Base-by-base conservation (phyloP, 1,140 invertebrate genomes). In the Drosophila saltans region DNA sequence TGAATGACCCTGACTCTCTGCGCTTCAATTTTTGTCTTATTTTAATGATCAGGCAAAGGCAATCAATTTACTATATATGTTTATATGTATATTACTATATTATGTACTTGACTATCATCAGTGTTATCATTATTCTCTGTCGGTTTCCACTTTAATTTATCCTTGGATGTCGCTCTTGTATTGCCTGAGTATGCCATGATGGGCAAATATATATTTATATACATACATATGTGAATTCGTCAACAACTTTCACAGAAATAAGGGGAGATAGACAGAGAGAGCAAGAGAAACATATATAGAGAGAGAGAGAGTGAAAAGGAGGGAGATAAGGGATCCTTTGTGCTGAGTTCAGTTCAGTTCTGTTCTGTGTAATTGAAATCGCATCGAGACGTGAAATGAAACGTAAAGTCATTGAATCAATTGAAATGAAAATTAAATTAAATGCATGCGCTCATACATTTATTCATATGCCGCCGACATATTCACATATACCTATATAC, bases 341-440 rank as follows among this genome's bases (percentile, higher is more conserved):
- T 43, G 43, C 26, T 41, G 16, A 48, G 41, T 48, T 55, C 45
- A 60, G 67, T 48, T 52, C 45, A 57, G 52, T 52, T 39, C 66
- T 40, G 69, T 63, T 33, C 65, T 60, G 52, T 62, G 80, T 88
- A 88, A 89, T 89, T 89, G 84, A 89, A 89, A 89, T 89, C 84
- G 80, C 85, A 89, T 84, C 69, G 80, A 84, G 78, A 89, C 85
- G 80, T 89, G 80, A 89, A 89, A 89, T 89, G 84, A 89, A 89
- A 89, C 84, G 84, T 89, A 84, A 89, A 89, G 85, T 89, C 84
- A 89, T 89, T 78, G 84, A 89, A 89, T 89, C 84, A 89, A 89
- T 89, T 84, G 80, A 89, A 89, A 89, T 89, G 84, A 89, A 89
- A 89, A 89, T 89, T 89, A 89, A 89, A 89, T 89, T 89, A 89